Percentiles rank a stretch among this genome's conserved stretches.
Evolutionary conservation across 2,113 vertebrate genomes (phyloP).

Genomic region (Candoia aspera): DNA sequence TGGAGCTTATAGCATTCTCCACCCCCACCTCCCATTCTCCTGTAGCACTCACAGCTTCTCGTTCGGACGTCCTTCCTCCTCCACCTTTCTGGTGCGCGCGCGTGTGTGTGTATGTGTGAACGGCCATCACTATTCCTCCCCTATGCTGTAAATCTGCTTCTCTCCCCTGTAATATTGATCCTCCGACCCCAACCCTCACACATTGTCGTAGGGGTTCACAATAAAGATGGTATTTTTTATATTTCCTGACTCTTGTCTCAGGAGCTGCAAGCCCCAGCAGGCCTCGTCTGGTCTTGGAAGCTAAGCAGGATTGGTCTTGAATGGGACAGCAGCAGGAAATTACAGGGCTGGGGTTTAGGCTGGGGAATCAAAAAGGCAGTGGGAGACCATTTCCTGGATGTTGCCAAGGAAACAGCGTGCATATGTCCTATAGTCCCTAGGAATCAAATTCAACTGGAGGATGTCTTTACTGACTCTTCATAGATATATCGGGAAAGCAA

Average conservation of each 20-base stretch:
- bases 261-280: not conserved
- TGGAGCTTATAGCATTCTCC: constrained; percentile 77
- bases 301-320: not conserved
- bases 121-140: not conserved
- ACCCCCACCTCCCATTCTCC: not conserved
- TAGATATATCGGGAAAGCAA: not conserved
- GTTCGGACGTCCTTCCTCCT: not conserved
- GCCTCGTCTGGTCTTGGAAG: not conserved
- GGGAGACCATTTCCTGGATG: not conserved
- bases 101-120: constrained; percentile 21
- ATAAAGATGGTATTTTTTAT: constrained; percentile 73
- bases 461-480: not conserved
- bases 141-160: constrained; percentile 9
- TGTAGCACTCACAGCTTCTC: not conserved
- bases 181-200: constrained; percentile 30
- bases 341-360: not conserved
- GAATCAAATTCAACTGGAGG: not conserved
- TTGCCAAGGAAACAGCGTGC: not conserved
- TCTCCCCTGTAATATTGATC: constrained; percentile 29
- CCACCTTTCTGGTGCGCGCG: constrained; percentile 12
- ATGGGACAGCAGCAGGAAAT: not conserved
- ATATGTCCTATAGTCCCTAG: not conserved
- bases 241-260: constrained; percentile 38
- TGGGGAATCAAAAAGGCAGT: rapidly evolving
- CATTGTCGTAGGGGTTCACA: constrained; percentile 24